Conservation (phyloP, 30 jellyfish, hydroid and myxozoan genomes). For the Nemopilema nomurai region DNA sequence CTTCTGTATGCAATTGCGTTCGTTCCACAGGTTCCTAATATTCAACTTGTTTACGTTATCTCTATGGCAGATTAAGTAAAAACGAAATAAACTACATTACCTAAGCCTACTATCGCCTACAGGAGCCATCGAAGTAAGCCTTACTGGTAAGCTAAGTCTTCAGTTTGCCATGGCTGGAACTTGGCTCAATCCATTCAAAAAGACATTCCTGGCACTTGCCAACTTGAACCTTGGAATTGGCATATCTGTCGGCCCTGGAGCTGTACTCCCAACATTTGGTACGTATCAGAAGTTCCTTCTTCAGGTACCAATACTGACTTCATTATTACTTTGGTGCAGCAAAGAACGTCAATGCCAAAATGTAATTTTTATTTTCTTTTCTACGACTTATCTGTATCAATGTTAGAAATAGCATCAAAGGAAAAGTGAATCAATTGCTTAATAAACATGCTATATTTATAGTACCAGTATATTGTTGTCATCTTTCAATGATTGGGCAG, state of each 20-base stretch:
- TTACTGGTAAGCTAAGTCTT: conserved; percentile 56
- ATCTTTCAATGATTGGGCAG: too few species aligned
- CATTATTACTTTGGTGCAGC: too few species aligned
- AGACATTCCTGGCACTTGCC: conserved; percentile 45
- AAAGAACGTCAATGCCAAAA: too few species aligned
- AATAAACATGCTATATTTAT: not conserved
- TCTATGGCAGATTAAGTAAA: too few species aligned
- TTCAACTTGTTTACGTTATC: too few species aligned
- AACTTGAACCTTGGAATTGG: conserved; percentile 54
- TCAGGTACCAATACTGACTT: not conserved
- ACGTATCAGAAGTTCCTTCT: not conserved
- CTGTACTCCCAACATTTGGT: conserved; percentile 59
- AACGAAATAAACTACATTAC: too few species aligned
- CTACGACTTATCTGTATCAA: too few species aligned
- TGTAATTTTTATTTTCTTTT: too few species aligned
- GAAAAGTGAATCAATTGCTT: too few species aligned
- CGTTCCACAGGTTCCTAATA: too few species aligned
- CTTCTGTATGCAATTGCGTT: too few species aligned
- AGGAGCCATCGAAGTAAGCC: conserved; percentile 65
- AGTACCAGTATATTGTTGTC: not conserved
- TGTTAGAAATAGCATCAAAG: too few species aligned
- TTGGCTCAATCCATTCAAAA: conserved; percentile 55
- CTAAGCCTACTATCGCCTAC: not conserved
- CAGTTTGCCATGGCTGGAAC: conserved; percentile 50
- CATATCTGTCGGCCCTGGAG: conserved; percentile 29